Base-by-base conservation (phyloP, 92 coral and sea anemone genomes). In the Montipora capitata region DNA sequence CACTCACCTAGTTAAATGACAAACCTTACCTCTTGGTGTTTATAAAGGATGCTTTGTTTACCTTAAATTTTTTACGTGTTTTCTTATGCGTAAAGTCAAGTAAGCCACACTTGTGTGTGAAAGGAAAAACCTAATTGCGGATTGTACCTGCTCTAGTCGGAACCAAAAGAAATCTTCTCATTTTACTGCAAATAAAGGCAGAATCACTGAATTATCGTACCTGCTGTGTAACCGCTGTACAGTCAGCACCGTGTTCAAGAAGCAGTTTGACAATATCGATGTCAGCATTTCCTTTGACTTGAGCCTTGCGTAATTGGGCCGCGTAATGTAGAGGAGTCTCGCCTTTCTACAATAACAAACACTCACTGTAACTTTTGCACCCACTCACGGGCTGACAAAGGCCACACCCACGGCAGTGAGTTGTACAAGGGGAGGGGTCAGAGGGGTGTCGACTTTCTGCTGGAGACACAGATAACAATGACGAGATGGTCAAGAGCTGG, bases 261-360 rank as follows among this genome's bases (percentile, higher is more conserved):
- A 97, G 93, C 70, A 94, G 74, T 45, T 91, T 89, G 6, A 94
- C 95, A 39, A 90, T 97, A 3, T 77, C 79, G 10, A 94, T 90
- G 81, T 96, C 98, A 35, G 83, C 89, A 38, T 89, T 82, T 40
- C 89, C 95, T 66, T 90, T 91, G 35, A 76, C 76, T 62, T 85
- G 91, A 51, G 72, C 58, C 81, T 85, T 93, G 72, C 84, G 85
- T 64, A 92, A 86, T 93, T 80, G 95, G 40, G 96, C 94, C 43
- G 91, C 94, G 86, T 77, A 97, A 72, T 94, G 97, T 0, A 94
- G 92, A 10, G 99, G 98, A 14, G 99, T 97, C 75, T 97, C 99
- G 27, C 98, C 98, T 92, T 88, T 97, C 95, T 97, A 84, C 72
- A 77, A 90, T 67, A 18, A 20, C 15, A 87, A 59, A 10, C 45